These are phyloP conservation scores for Sclerodermus sp. DNA, from an alignment of 2,888 invertebrate species.

Conservation along the genomic window DNA sequence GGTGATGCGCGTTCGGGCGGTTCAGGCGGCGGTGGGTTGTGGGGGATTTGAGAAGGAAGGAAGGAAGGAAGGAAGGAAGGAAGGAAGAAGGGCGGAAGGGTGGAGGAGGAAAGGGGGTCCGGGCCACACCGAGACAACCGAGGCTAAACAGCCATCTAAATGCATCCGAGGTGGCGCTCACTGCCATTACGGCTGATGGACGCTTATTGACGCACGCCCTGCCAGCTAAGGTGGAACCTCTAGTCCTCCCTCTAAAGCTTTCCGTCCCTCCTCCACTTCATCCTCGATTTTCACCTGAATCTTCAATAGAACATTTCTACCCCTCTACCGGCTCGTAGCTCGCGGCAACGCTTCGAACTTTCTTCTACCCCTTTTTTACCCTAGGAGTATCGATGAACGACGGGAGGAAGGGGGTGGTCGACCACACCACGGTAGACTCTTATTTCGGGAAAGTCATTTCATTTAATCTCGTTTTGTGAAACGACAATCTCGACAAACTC, in stretches of 20 bases:
- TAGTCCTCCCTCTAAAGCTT: conserved; percentile 21
- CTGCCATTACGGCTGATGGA: conserved; percentile 59
- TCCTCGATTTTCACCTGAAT: conserved; percentile 15
- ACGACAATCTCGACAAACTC: too few relatives aligned
- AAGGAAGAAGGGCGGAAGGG: conserved; percentile 19
- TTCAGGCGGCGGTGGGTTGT: conserved; percentile 10
- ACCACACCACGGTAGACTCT: too few relatives aligned
- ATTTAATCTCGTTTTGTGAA: too few relatives aligned
- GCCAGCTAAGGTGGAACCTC: conserved; percentile 43
- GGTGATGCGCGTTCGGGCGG: neutral
- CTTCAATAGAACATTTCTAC: conserved; percentile 13
- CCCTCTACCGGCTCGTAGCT: neutral
- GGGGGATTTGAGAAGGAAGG: conserved; percentile 17
- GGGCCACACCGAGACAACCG: conserved; percentile 55
- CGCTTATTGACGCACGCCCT: conserved; percentile 58
- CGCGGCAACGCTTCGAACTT: conserved; percentile 26
- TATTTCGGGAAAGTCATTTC: too few relatives aligned
- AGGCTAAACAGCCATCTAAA: conserved; percentile 59
- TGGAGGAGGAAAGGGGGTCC: conserved; percentile 14
- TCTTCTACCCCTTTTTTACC: conserved; percentile 25
- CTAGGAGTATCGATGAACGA: too few relatives aligned
- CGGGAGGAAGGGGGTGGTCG: too few relatives aligned
- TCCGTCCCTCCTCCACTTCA: conserved; percentile 17
- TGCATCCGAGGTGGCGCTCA: conserved; percentile 59
- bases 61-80: conserved; percentile 5